These are phyloP conservation scores for Turritopsis rubra DNA, from an alignment of 30 jellyfish, hydroid and myxozoan genomes.

Conservation along the genomic window DNA sequence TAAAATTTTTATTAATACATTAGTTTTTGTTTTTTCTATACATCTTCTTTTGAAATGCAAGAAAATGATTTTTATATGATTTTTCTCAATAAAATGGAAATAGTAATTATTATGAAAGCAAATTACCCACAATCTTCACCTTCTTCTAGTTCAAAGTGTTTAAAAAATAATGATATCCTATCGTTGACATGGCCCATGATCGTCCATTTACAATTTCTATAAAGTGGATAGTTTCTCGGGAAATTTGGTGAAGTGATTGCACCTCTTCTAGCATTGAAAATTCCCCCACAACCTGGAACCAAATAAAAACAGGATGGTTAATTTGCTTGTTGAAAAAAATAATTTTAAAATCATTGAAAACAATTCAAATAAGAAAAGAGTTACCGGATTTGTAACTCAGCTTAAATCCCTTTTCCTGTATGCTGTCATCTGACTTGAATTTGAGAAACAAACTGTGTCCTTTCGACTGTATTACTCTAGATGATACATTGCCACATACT, in stretches of 20 bases:
- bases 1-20: too few relatives aligned
- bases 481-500: slow-evolving; percentile 42
- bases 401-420: slow-evolving; percentile 37
- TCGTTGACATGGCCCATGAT: slow-evolving; percentile 41
- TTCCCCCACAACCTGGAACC: slow-evolving; percentile 72
- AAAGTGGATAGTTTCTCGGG: slow-evolving; percentile 52
- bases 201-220: slow-evolving; percentile 53
- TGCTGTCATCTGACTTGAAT: slow-evolving; percentile 36
- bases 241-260: slow-evolving; percentile 47
- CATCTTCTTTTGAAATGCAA: too few relatives aligned
- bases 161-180: slow-evolving; percentile 35
- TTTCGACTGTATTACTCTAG: slow-evolving; percentile 32
- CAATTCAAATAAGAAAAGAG: not conserved
- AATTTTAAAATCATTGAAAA: not conserved
- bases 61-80: too few relatives aligned
- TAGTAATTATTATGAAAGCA: not conserved
- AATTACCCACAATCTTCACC: slow-evolving; percentile 17
- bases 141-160: slow-evolving; percentile 32
- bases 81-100: too few relatives aligned
- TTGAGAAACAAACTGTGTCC: slow-evolving; percentile 25
- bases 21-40: too few relatives aligned
- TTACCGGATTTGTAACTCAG: slow-evolving; percentile 52
- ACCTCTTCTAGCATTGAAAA: slow-evolving; percentile 43
- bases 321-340: too few relatives aligned
- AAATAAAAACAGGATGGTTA: too few relatives aligned